A percentile compares a stretch with the other conserved stretches of the same genome.
Conservation (phyloP, 2,113 vertebrate species). For the Tretioscincus oriximinensis region DNA sequence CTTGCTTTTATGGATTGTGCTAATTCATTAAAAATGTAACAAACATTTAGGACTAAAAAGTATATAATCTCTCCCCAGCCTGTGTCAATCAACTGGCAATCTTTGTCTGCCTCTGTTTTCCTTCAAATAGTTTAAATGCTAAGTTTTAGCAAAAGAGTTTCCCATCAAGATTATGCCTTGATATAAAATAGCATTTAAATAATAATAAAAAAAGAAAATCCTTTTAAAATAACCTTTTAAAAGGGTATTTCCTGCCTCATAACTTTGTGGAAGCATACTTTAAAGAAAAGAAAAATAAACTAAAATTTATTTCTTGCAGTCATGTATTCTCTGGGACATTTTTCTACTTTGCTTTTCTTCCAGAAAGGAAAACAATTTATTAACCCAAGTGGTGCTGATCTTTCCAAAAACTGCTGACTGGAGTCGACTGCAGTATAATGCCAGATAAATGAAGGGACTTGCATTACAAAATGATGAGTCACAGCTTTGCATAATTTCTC, state of each 20-base stretch:
- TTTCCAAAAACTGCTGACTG: constrained; percentile 31
- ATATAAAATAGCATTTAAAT: constrained; percentile 37
- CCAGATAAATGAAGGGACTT: constrained; percentile 31
- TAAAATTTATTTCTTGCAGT: constrained; percentile 8
- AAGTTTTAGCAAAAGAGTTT: neutral
- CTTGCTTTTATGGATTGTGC: too few relatives aligned
- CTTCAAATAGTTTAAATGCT: constrained; percentile 6
- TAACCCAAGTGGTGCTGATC: constrained; percentile 28
- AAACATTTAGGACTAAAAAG: too few relatives aligned
- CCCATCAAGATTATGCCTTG: constrained; percentile 19
- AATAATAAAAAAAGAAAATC: constrained; percentile 20
- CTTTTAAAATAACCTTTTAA: constrained; percentile 20
- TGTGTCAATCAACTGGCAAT: too few relatives aligned
- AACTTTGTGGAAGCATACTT: constrained; percentile 12
- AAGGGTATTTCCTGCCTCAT: constrained; percentile 24
- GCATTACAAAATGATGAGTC: constrained; percentile 11
- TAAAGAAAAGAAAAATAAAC: neutral
- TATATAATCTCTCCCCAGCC: too few relatives aligned
- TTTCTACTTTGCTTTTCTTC: neutral
- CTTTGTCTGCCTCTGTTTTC: too few relatives aligned
- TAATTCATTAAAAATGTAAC: too few relatives aligned
- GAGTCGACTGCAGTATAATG: constrained; percentile 7
- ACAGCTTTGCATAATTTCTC: constrained; percentile 33
- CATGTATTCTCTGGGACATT: constrained; percentile 9
- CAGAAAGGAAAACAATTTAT: constrained; percentile 28